Conservation (phyloP, 2,113 vertebrate species). For the Phylloscopus whistleri region DNA sequence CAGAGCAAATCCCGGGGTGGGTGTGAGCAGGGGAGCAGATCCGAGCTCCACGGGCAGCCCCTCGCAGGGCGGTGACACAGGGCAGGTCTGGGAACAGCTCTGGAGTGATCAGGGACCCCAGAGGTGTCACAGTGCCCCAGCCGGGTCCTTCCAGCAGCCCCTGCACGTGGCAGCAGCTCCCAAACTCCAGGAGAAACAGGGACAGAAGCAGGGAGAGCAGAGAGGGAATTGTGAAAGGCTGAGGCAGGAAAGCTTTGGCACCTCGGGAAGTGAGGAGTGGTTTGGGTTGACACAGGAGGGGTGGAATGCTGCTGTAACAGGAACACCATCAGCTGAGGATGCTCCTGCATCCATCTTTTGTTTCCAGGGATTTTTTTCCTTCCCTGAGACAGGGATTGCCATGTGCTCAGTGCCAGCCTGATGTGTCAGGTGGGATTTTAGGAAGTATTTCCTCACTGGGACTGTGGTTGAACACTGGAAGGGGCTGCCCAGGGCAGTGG, state of each 20-base stretch:
- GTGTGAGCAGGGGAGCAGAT: neutral
- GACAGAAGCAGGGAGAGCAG: neutral
- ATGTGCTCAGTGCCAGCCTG: neutral
- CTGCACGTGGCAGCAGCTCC: neutral
- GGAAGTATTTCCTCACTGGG: neutral
- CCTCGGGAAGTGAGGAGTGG: neutral
- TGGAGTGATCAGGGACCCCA: rapidly evolving
- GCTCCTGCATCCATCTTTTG: neutral
- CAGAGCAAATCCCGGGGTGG: neutral
- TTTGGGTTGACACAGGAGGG: neutral
- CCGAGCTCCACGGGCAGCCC: neutral
- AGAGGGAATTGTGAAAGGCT: neutral
- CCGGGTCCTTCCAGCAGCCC: rapidly evolving
- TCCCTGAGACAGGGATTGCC: neutral
- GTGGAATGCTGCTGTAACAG: neutral
- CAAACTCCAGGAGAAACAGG: neutral
- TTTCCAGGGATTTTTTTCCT: neutral
- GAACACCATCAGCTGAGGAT: neutral
- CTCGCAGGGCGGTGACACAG: neutral
- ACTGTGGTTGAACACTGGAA: neutral
- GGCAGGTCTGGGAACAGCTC: neutral
- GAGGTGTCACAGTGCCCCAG: neutral
- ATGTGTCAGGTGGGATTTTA: neutral
- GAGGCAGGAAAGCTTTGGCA: neutral
- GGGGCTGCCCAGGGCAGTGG: neutral